phyloP scores from a whole-genome alignment of 2,113 vertebrate genomes.

The Oryctolagus cuniculus region mOryCun1.1 NC_091451.1:36650501-36651000 shows the following conservation, averaged over 20 bases:
- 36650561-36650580: too few relatives aligned
- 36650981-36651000: neutral
- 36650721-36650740: neutral
- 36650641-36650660: neutral
- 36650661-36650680: neutral
- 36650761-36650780: neutral
- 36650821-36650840: neutral
- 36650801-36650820: neutral
- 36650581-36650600: too few relatives aligned
- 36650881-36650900: neutral
- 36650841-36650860: neutral
- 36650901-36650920: neutral
- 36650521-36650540: too few relatives aligned
- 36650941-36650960: neutral
- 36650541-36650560: too few relatives aligned
- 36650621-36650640: too few relatives aligned
- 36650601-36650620: too few relatives aligned
- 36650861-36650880: neutral
- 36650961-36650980: neutral
- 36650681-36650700: neutral
- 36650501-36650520: too few relatives aligned
- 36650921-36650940: neutral
- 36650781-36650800: neutral
- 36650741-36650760: neutral
- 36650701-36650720: neutral